Conservation (phyloP, 2,797 vertebrate genomes). For the Discoglossus pictus region DNA sequence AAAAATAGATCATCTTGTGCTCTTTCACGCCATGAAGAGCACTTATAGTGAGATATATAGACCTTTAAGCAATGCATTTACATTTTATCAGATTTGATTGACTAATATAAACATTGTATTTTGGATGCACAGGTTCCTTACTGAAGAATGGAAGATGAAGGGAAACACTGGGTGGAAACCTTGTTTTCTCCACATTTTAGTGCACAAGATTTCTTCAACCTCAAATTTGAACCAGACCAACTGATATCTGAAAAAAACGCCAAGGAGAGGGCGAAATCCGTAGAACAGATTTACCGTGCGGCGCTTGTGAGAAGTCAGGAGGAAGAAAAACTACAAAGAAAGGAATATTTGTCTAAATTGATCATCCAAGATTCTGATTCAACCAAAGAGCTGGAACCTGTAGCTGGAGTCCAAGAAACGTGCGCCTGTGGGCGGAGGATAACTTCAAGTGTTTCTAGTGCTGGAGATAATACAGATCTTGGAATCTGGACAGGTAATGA, state of each 20-base stretch:
- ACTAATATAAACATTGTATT: no score
- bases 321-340: slow-evolving; percentile 50
- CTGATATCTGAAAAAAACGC: slow-evolving; percentile 56
- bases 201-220: slow-evolving; percentile 54
- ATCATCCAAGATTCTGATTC: slow-evolving; percentile 41
- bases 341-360: slow-evolving; percentile 49
- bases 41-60: no score
- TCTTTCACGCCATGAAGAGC: no score
- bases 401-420: slow-evolving; percentile 33
- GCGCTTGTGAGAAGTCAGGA: slow-evolving; percentile 56
- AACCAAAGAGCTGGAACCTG: slow-evolving; percentile 33
- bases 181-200: slow-evolving; percentile 58
- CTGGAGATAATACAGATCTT: slow-evolving; percentile 40
- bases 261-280: slow-evolving; percentile 46
- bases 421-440: slow-evolving; percentile 49
- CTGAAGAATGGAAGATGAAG: slow-evolving; percentile 38
- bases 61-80: no score
- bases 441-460: slow-evolving; percentile 29
- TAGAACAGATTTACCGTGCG: slow-evolving; percentile 50
- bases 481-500: slow-evolving; percentile 64
- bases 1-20: no score
- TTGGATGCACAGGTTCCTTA: slow-evolving; percentile 3
- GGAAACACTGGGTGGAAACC: slow-evolving; percentile 61
- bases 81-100: no score
- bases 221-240: slow-evolving; percentile 42